phyloP scores from a whole-genome alignment of 2,113 vertebrate species.

The Odontophorus gujanensis region DNA sequence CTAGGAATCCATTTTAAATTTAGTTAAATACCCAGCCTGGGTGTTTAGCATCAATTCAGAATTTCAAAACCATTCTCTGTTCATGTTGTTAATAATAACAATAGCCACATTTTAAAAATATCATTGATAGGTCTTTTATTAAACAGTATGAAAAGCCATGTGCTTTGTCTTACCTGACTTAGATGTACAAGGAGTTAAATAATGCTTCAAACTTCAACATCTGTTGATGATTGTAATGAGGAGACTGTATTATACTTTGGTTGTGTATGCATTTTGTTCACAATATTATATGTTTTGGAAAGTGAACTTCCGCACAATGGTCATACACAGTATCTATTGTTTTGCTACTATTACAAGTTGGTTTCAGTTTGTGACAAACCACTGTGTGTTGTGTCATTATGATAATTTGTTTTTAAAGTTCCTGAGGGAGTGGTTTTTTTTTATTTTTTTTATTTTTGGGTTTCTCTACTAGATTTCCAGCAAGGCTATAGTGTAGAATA shows the following conservation, averaged over 20 bases:
- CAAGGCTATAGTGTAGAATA: neutral
- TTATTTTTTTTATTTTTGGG: neutral
- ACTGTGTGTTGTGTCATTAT: accelerated
- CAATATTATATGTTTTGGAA: accelerated
- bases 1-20: neutral
- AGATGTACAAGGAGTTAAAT: neutral
- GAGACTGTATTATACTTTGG: neutral
- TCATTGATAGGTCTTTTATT: neutral
- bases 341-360: neutral
- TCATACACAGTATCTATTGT: neutral
- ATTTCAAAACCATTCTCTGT: neutral
- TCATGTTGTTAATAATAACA: neutral
- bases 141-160: neutral
- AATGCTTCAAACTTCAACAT: neutral
- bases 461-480: neutral
- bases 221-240: neutral
- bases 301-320: neutral
- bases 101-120: neutral
- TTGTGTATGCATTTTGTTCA: neutral
- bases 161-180: neutral
- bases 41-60: neutral
- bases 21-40: neutral
- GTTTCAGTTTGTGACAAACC: neutral
- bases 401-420: neutral
- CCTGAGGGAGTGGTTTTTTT: neutral